Evolutionary conservation across 2,888 invertebrate genomes (phyloP), one percentile per base, ranked within the genome.

Genomic region (Cephus nigrinus): DNA sequence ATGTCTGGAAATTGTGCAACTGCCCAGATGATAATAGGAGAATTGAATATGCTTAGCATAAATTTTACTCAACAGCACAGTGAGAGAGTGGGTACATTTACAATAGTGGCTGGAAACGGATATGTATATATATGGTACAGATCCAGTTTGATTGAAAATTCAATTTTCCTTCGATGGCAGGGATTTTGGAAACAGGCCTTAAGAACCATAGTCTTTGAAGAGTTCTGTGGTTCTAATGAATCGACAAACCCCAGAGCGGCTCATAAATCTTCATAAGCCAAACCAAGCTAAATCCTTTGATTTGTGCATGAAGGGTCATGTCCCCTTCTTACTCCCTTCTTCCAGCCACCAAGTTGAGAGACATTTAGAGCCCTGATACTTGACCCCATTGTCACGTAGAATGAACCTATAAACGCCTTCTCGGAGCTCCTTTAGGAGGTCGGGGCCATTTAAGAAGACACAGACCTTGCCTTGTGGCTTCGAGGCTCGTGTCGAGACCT

Each of bases 231-330:
- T 55, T 55, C 23, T 9, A 55, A 55, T 2, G 55, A 23, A 55
- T 55, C 55, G 55, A 55, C 55, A 55, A 55, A 55, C 23, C 55
- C 71, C 9, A 71, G 3, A 23, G 31, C 15, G 9, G 4, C 71
- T 71, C 71, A 33, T 31, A 71, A 71, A 71, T 71, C 71, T 71
- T 33, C 31, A 71, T 71, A 71, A 71, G 33, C 71, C 32, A 31
- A 71, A 71, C 31, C 23, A 12, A 71, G 33, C 31, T 31, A 3
- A 71, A 12, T 31, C 71, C 71, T 33, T 71, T 71, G 71, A 71
- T 71, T 71, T 31, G 71, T 71, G 71, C 11, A 33, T 1, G 31
- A 71, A 71, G 71, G 31, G 71, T 31, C 71, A 23, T 4, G 69
- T 30, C 9, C 55, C 55, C 55, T 55, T 1, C 23, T 55, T 23